These are phyloP conservation scores for Drosophila cardini DNA, from an alignment of 1,140 invertebrate genomes.

Conservation along the genomic window DNA sequence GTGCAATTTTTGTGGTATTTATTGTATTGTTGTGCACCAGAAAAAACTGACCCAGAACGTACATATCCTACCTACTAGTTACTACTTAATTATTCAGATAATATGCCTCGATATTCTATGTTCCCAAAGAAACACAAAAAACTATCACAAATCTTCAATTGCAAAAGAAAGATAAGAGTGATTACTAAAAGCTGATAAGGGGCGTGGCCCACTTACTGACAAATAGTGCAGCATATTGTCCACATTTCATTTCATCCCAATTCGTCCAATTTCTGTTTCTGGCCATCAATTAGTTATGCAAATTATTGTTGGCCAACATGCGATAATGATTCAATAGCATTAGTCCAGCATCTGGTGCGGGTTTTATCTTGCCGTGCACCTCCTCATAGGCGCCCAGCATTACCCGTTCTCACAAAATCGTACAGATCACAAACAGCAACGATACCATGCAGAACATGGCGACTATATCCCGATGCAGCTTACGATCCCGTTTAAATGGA, in stretches of 20 bases:
- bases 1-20: too few relatives aligned
- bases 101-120: conserved; percentile 61
- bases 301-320: conserved; percentile 68
- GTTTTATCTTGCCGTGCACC: conserved; percentile 65
- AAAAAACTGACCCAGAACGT: too few relatives aligned
- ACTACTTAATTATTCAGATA: conserved; percentile 31
- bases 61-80: too few relatives aligned
- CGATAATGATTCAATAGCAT: conserved; percentile 71
- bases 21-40: too few relatives aligned
- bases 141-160: conserved; percentile 71
- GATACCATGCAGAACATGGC: conserved; percentile 82
- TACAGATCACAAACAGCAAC: conserved; percentile 78
- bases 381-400: conserved; percentile 72
- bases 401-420: conserved; percentile 83
- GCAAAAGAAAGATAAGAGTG: conserved; percentile 48
- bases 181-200: conserved; percentile 60
- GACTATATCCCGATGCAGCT: conserved; percentile 80
- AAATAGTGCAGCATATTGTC: conserved; percentile 68
- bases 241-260: conserved; percentile 11
- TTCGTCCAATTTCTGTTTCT: neutral
- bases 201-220: conserved; percentile 61
- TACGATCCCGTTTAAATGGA: conserved; percentile 78
- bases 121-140: conserved; percentile 31
- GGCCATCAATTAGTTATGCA: conserved; percentile 60
- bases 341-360: conserved; percentile 64